Conservation (phyloP, 2,888 invertebrate genomes). For the Thymelicus acteon region DNA sequence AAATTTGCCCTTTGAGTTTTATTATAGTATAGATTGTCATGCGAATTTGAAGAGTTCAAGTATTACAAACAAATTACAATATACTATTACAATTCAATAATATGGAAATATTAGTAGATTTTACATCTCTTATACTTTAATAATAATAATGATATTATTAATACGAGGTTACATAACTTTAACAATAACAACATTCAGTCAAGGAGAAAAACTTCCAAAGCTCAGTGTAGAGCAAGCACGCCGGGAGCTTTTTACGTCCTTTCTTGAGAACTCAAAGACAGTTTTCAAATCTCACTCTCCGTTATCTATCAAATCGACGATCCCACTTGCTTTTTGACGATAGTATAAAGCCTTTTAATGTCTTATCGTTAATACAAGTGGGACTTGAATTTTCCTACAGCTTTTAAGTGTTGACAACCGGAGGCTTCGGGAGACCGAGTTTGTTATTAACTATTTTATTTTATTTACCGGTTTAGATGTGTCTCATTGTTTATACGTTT, state of each 20-base stretch:
- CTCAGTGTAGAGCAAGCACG: constrained; percentile 28
- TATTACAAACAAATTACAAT: too few species aligned
- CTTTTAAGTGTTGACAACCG: not conserved
- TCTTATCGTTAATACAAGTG: constrained; percentile 27
- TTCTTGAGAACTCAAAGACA: constrained; percentile 54
- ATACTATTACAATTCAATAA: too few species aligned
- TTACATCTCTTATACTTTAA: too few species aligned
- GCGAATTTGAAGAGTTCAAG: too few species aligned
- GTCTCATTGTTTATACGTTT: too few species aligned
- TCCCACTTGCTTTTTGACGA: constrained; percentile 48
- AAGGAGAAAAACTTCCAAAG: not conserved
- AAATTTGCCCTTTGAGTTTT: too few species aligned
- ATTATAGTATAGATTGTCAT: too few species aligned
- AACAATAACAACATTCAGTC: not conserved
- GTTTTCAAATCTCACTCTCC: constrained; percentile 65
- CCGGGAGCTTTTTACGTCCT: constrained; percentile 27
- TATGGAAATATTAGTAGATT: too few species aligned
- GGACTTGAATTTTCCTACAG: constrained; percentile 25
- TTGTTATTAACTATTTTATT: too few species aligned
- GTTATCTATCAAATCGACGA: constrained; percentile 63
- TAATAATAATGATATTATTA: too few species aligned
- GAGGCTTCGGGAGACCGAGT: not conserved
- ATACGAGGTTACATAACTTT: not conserved
- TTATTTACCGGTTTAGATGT: too few species aligned
- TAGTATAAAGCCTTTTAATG: constrained; percentile 67